Base-by-base conservation (phyloP, 2,797 vertebrate species). In the Periophthalmus magnuspinnatus region DNA sequence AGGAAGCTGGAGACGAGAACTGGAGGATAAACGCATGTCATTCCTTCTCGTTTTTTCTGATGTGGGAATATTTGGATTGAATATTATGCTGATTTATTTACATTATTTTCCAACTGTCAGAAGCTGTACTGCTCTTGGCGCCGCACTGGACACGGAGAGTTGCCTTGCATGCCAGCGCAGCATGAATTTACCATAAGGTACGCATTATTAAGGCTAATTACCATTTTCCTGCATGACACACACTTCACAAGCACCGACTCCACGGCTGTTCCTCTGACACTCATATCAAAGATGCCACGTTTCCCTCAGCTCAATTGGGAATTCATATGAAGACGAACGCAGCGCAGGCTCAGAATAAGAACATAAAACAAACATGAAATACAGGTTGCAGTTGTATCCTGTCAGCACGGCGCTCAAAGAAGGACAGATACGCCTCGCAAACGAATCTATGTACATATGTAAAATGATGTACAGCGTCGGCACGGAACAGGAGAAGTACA, bases 201-300 rank as follows among this genome's bases (percentile, higher is more conserved):
- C 32, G 80, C 80, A 78, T 89, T 79, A 88, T 86, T 77, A 75
- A 77, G 82, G 65, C 76, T 79, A 85, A 86, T 82, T 84, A 79
- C 60, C 38, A 75, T 77, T 76, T 67, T 76, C 78, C 72, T 67
- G 16, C 24, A 68, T 62, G 34, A 81, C 58, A 81, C 72, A 80
- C 65, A 65, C 81, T 89, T 80, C 65, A 86, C 79, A 84, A 70
- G 75, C 67, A 62, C 54, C 5, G 1, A 66, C 65, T 82, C 68
- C 70, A 73, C 68, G 24, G 45, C 66, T 80, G 82, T 77, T 48
- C 62, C 62, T 41, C 28, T 19, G 45, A 52, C 63, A 33, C 33
- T 33, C 63, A 52, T 65, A 50, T 65, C 63, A 65, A 64, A 64
- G 21, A 64, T 14, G 62, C 14, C 62, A 28, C 22, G 24, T 48